These are phyloP conservation scores for Pararge aegeria DNA, from an alignment of 1,140 invertebrate species.

Conservation along the genomic window DNA sequence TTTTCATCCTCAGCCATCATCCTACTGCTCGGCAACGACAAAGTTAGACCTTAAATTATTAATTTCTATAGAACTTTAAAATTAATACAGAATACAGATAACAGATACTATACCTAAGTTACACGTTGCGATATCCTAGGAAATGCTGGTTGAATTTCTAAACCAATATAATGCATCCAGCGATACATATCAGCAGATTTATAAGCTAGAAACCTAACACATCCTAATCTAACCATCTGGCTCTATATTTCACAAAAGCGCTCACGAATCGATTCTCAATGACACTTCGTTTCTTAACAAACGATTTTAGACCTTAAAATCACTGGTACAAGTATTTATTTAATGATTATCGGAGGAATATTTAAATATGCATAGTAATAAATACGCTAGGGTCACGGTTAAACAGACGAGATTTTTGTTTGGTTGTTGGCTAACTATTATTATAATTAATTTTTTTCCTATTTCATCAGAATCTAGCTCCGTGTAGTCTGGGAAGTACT, in stretches of 20 bases:
- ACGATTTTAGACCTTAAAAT: constrained; percentile 3
- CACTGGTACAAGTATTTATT: background rate
- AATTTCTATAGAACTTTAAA: too few species aligned
- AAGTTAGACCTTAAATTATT: too few species aligned
- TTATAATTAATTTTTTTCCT: background rate
- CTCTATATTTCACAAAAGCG: constrained; percentile 10
- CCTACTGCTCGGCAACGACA: too few species aligned
- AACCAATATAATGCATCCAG: background rate
- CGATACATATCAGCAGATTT: constrained; percentile 11
- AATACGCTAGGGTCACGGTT: constrained; percentile 29
- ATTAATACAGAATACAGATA: too few species aligned
- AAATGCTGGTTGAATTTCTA: background rate
- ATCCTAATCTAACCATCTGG: constrained; percentile 12
- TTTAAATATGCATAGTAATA: constrained; percentile 16
- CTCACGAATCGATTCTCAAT: constrained; percentile 14
- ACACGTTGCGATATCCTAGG: background rate
- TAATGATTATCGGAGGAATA: constrained; percentile 2
- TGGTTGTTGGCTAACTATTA: constrained; percentile 12
- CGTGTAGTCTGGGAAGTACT: too few species aligned
- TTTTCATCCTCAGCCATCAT: too few species aligned
- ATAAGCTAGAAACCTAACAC: constrained; percentile 9
- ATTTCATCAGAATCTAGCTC: too few species aligned
- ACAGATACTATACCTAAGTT: too few species aligned
- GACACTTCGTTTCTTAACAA: constrained; percentile 3
- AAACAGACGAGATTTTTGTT: background rate